Evolutionary conservation across 2,888 invertebrate genomes (phyloP).

Genomic region (Arge pagana): DNA sequence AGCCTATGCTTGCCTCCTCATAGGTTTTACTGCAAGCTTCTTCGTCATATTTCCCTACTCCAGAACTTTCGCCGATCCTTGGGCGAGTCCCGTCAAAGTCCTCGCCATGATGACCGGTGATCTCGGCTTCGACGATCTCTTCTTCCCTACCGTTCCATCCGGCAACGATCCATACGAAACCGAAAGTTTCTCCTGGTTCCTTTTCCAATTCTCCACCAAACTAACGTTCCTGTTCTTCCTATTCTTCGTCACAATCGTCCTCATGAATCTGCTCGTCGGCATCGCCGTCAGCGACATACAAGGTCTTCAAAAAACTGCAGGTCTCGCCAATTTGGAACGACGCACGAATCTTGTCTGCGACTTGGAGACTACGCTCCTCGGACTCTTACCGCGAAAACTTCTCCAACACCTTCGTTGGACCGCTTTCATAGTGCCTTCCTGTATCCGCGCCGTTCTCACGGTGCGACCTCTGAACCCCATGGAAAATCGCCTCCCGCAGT

Average conservation of each 20-base stretch:
- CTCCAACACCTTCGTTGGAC: conserved; percentile 77
- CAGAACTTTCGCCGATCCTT: conserved; percentile 52
- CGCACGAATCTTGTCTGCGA: conserved; percentile 60
- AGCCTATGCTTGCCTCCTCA: conserved; percentile 56
- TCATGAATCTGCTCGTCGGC: conserved; percentile 57
- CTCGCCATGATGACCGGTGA: conserved; percentile 58
- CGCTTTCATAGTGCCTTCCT: conserved; percentile 79
- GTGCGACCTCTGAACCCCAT: conserved; percentile 84
- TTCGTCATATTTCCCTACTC: conserved; percentile 56
- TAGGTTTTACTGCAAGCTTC: conserved; percentile 58
- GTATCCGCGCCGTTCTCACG: conserved; percentile 79
- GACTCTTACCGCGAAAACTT: conserved; percentile 76
- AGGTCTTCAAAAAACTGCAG: conserved; percentile 59
- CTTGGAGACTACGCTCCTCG: conserved; percentile 60
- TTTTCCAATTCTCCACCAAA: conserved; percentile 52
- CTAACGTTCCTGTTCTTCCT: conserved; percentile 54
- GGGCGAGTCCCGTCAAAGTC: conserved; percentile 54
- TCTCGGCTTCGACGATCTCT: conserved; percentile 54
- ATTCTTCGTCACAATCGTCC: conserved; percentile 55
- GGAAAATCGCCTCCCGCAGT: conserved; percentile 78
- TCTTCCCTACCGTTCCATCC: conserved; percentile 70
- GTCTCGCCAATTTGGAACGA: conserved; percentile 58
- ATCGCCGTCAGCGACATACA: conserved; percentile 58
- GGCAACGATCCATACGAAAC: conserved; percentile 61
- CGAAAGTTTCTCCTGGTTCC: conserved; percentile 38